A percentile compares a stretch with the other conserved stretches of the same genome.
Evolutionary conservation across 1,140 invertebrate species (phyloP).

Genomic region (Cydia amplana): DNA sequence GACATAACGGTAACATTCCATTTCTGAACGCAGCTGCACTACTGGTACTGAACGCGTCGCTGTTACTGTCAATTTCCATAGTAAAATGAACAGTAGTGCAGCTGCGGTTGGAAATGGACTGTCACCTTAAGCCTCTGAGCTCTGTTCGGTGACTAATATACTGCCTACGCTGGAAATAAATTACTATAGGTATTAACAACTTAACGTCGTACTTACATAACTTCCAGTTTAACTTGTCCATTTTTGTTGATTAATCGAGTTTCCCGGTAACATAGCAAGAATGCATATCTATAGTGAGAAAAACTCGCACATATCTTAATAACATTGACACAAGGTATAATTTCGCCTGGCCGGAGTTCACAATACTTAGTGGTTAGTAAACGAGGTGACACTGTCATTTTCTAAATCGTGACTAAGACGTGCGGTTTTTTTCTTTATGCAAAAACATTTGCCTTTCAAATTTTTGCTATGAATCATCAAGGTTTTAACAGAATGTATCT

Average conservation of each 20-base stretch:
- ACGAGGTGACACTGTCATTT: conserved; percentile 22
- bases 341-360: background rate
- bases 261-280: background rate
- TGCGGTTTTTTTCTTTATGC: conserved; percentile 26
- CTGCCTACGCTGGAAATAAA: too few species aligned
- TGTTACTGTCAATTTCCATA: too few species aligned
- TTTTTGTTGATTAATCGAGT: background rate
- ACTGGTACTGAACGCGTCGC: too few species aligned
- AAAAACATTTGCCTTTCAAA: conserved; percentile 31
- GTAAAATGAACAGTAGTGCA: too few species aligned
- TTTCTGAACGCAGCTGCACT: too few species aligned
- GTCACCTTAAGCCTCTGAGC: too few species aligned
- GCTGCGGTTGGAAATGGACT: too few species aligned
- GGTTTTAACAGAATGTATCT: conserved; percentile 18
- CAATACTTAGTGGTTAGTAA: conserved; percentile 10
- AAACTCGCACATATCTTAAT: too few species aligned
- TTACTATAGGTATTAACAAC: background rate
- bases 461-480: conserved; percentile 27
- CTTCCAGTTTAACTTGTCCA: background rate
- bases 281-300: too few species aligned
- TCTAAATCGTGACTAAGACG: conserved; percentile 26
- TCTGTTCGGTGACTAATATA: too few species aligned
- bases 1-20: too few species aligned
- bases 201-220: background rate
- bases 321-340: background rate